phyloP scores from a whole-genome alignment of 2,113 vertebrate species.

The Neomonachus schauinslandi region DNA sequence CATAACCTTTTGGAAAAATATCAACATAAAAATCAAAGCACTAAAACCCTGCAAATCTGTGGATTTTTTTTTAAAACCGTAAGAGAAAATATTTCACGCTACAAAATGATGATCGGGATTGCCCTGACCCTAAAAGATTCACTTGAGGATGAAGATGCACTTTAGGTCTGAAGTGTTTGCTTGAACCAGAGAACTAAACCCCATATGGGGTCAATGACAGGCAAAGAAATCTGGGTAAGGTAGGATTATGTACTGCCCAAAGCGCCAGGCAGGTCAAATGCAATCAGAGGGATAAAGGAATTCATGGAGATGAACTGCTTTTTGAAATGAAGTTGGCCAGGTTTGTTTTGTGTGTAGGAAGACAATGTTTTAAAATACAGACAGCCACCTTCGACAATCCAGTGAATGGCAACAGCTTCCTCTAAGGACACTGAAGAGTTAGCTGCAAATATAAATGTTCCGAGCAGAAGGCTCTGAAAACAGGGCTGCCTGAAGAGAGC shows the following conservation, averaged over 20 bases:
- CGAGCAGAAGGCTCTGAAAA: background rate
- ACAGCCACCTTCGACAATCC: background rate
- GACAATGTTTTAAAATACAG: constrained; percentile 7
- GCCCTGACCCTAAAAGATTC: background rate
- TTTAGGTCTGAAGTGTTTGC: constrained; percentile 24
- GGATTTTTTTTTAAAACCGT: background rate
- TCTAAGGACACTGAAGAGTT: background rate
- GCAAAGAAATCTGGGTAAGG: background rate
- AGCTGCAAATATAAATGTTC: constrained; percentile 29
- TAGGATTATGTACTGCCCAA: background rate
- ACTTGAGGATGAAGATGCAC: background rate
- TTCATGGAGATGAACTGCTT: background rate
- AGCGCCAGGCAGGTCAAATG: background rate
- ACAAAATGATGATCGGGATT: background rate
- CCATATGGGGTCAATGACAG: background rate
- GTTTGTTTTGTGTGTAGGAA: background rate
- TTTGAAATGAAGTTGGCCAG: background rate
- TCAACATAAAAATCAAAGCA: background rate
- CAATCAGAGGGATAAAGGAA: background rate
- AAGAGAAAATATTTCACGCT: constrained; percentile 36
- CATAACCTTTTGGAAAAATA: constrained; percentile 5
- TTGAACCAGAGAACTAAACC: constrained; percentile 44
- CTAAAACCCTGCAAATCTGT: background rate
- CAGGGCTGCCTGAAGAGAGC: background rate
- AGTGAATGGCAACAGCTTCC: background rate